phyloP scores from a whole-genome alignment of 2,888 invertebrate genomes.

The Aspidiotus rigidus region DNA sequence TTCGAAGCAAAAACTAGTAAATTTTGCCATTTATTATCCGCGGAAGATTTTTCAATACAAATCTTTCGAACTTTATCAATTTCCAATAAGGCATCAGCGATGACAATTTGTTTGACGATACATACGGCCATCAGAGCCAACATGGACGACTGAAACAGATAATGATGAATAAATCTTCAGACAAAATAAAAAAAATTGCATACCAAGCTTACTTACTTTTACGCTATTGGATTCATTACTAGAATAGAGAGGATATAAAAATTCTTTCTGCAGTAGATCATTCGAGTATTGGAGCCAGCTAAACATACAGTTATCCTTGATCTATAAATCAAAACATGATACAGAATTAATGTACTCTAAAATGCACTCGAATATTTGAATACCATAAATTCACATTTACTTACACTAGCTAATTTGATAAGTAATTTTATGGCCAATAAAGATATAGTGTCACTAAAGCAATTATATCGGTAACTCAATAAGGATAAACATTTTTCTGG shows the following conservation, averaged over 20 bases:
- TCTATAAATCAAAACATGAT: constrained; percentile 3
- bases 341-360: not conserved
- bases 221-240: constrained; percentile 21
- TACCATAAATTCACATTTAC: not conserved
- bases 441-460: constrained; percentile 25
- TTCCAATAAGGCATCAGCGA: constrained; percentile 27
- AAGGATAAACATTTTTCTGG: constrained; percentile 25
- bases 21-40: constrained; percentile 26
- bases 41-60: constrained; percentile 15
- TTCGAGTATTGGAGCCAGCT: constrained; percentile 30
- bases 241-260: constrained; percentile 24
- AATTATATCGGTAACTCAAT: constrained; percentile 25
- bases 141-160: constrained; percentile 13
- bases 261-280: constrained; percentile 28
- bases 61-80: constrained; percentile 27
- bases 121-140: constrained; percentile 27
- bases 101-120: constrained; percentile 28
- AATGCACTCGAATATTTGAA: not conserved
- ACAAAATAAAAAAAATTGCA: not conserved
- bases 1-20: constrained; percentile 18
- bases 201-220: constrained; percentile 10
- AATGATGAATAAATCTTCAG: not conserved
- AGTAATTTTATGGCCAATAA: constrained; percentile 21
- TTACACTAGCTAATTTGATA: constrained; percentile 22
- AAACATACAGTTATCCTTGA: constrained; percentile 29